A percentile compares a stretch with the other conserved stretches of the same genome.
Conservation (phyloP, 2,888 invertebrate genomes). For the Melanostoma mellinum region DNA sequence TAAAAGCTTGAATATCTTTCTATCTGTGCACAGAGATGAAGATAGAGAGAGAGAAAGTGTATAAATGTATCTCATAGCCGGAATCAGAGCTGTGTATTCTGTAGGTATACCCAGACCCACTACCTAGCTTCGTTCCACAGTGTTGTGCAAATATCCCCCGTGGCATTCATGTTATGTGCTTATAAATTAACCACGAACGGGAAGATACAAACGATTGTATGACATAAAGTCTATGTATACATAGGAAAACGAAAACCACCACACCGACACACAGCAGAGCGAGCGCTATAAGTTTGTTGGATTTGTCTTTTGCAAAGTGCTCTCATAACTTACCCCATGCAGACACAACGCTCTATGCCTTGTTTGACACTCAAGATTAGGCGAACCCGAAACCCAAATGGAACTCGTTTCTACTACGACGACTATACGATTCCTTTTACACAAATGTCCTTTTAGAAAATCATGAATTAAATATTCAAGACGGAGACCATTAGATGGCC, state of each 20-base stretch:
- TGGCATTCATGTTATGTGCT: slow-evolving; percentile 40
- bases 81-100: slow-evolving; percentile 33
- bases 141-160: slow-evolving; percentile 7
- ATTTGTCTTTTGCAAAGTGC: slow-evolving; percentile 66
- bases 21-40: slow-evolving; percentile 1
- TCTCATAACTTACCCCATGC: slow-evolving; percentile 69
- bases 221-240: slow-evolving; percentile 23
- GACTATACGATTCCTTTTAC: slow-evolving; percentile 9
- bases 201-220: slow-evolving; percentile 55
- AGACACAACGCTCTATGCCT: slow-evolving; percentile 49
- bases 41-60: neutral
- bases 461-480: slow-evolving; percentile 51
- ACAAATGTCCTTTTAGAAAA: slow-evolving; percentile 35
- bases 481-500: slow-evolving; percentile 13
- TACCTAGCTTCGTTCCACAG: neutral
- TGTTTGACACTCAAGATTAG: slow-evolving; percentile 56
- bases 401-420: neutral
- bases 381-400: slow-evolving; percentile 3
- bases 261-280: neutral
- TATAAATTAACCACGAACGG: slow-evolving; percentile 66
- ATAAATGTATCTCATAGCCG: slow-evolving; percentile 6
- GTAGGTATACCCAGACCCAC: slow-evolving; percentile 5
- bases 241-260: neutral
- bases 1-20: slow-evolving; percentile 52
- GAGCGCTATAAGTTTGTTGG: slow-evolving; percentile 53